A percentile compares a stretch with the other conserved stretches of the same genome.
phyloP scores from a whole-genome alignment of 2,888 invertebrate species.

The Tethea ocularis region DNA sequence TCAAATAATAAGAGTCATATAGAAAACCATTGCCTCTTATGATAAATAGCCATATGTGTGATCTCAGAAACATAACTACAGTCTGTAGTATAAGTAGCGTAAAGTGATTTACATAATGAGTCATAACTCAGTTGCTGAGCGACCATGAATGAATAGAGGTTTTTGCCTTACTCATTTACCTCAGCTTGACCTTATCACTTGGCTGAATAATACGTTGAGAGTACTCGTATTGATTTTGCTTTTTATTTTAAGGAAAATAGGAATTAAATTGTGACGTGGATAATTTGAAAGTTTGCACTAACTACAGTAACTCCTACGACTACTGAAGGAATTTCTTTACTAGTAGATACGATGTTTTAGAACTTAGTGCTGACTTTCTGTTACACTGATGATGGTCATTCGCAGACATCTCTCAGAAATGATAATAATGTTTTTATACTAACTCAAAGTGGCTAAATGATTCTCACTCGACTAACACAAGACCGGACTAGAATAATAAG shows the following conservation, averaged over 20 bases:
- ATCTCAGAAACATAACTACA: slow-evolving; percentile 33
- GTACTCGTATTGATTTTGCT: background rate
- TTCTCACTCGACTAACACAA: background rate
- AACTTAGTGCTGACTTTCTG: too few relatives aligned
- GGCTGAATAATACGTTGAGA: background rate
- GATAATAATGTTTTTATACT: background rate
- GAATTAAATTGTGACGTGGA: background rate
- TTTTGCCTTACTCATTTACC: slow-evolving; percentile 49
- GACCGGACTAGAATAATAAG: background rate
- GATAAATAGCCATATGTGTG: slow-evolving; percentile 29
- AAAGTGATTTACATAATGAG: slow-evolving; percentile 57
- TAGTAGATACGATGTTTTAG: too few relatives aligned
- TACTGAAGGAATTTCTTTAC: too few relatives aligned
- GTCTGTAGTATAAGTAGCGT: slow-evolving; percentile 47
- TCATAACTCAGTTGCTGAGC: slow-evolving; percentile 47
- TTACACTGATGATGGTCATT: too few relatives aligned
- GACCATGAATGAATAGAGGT: slow-evolving; percentile 57
- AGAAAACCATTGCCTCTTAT: slow-evolving; percentile 32
- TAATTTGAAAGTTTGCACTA: background rate
- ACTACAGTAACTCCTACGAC: too few relatives aligned
- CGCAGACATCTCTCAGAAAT: background rate
- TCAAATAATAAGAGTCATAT: slow-evolving; percentile 35
- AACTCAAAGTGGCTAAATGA: background rate
- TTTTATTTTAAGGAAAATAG: background rate
- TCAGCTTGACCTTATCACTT: slow-evolving; percentile 47